Base-by-base conservation (phyloP, 2,797 vertebrate species). In the Gambelia wislizenii region DNA sequence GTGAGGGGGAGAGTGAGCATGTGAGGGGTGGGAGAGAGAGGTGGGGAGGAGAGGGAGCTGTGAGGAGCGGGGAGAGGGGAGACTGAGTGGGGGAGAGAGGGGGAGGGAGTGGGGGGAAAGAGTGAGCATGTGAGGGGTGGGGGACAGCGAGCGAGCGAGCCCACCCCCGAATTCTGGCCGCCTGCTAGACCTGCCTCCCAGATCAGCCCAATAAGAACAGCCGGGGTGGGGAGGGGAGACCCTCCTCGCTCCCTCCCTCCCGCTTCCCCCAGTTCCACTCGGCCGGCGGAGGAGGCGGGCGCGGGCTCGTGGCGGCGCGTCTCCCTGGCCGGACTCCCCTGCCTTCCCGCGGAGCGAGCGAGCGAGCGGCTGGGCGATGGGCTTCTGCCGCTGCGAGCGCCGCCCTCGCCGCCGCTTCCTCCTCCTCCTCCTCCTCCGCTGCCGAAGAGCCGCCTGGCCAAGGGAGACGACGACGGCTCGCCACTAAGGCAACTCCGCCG, bases 161-260 rank as follows among this genome's bases (percentile, higher is more conserved):
- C 81, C 61, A 2, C 98, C 94, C 95, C 97, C 96, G 98, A 98
- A 97, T 98, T 97, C 95, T 98, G 97, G 98, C 97, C 95, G 97
- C 36, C 18, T 70, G 1, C 6, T 97, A 97, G 98, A 98, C 98
- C 98, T 98, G 98, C 97, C 98, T 98, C 97, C 98, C 93, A 97
- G 97, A 97, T 98, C 98, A 98, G 97, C 97, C 98, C 98, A 98
- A 98, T 98, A 98, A 98, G 98, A 98, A 97, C 97, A 96, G 97
- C 95, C 97, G 97, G 98, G 98, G 98, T 22, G 64, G 9, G n/a
- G 2, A 27, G 7, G 6, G 2, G 33, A 70, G 69, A 98, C 98
- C 98, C 98, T 98, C 98, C 98, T 95, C 95, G 95, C 95, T 97
- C 97, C 97, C 98, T 1, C 97, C 97, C 97, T 97, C 97, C 98